Percentiles rank a stretch among this genome's conserved stretches.
These are phyloP conservation scores for Ramphastos sulfuratus DNA, from an alignment of 2,113 vertebrate species.

Conservation along the genomic window DNA sequence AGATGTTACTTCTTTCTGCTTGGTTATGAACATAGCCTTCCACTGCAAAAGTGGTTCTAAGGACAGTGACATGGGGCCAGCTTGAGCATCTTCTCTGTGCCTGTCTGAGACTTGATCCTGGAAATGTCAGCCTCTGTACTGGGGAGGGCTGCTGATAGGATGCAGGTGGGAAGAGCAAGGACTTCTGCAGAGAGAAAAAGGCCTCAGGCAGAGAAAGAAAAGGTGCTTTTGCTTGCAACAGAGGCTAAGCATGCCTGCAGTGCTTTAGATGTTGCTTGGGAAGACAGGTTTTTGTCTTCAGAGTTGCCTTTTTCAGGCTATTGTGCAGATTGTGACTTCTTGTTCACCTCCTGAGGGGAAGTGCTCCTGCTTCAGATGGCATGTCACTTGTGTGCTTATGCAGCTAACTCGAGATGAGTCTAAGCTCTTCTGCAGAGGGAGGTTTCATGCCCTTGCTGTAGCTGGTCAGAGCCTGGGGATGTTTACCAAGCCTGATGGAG, in stretches of 20 bases:
- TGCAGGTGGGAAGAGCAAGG: not conserved
- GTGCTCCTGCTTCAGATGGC: not conserved
- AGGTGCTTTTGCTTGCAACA: not conserved
- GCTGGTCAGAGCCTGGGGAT: not conserved
- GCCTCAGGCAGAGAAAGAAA: not conserved
- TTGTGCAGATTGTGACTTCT: not conserved
- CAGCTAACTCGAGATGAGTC: not conserved
- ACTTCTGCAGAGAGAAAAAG: not conserved
- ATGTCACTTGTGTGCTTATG: not conserved
- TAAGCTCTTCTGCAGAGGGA: not conserved
- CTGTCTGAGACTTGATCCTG: not conserved
- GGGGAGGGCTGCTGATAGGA: not conserved
- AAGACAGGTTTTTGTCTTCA: not conserved
- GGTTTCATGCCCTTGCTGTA: not conserved
- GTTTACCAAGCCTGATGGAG: not conserved
- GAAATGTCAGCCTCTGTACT: not conserved
- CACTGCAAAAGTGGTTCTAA: not conserved
- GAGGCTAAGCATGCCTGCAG: not conserved
- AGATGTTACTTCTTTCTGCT: not conserved
- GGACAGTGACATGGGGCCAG: not conserved
- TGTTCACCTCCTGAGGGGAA: not conserved
- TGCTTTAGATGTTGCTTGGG: rapidly evolving
- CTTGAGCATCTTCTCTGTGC: not conserved
- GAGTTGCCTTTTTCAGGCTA: not conserved
- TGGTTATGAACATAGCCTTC: not conserved